phyloP scores from a whole-genome alignment of 1,140 invertebrate species.

The Euwallacea fornicatus region DNA sequence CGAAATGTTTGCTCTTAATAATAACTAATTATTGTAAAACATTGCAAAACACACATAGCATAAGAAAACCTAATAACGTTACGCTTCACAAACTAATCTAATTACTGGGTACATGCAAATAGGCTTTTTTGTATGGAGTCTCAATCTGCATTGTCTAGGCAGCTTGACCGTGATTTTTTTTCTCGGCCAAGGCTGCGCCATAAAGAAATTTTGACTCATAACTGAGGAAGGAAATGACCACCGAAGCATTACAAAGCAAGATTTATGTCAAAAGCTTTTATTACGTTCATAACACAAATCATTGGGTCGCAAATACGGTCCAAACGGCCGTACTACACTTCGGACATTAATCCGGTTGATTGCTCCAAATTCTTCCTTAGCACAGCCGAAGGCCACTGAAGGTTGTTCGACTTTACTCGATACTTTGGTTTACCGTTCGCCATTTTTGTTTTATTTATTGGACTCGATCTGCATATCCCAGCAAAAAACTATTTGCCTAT shows the following conservation, averaged over 20 bases:
- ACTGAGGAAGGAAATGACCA: no score
- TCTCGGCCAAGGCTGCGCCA: constrained; percentile 5
- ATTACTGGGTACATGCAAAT: constrained; percentile 23
- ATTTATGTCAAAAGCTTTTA: no score
- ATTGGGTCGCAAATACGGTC: background rate
- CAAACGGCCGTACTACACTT: constrained; percentile 6
- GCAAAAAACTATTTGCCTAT: constrained; percentile 8
- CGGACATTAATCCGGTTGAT: constrained; percentile 10
- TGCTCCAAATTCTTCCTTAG: constrained; percentile 18
- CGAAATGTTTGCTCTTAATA: background rate
- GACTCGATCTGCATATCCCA: constrained; percentile 17
- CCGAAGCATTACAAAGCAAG: no score
- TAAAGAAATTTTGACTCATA: constrained; percentile 13
- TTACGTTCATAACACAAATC: background rate
- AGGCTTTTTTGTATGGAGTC: constrained; percentile 7
- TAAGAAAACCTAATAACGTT: constrained; percentile 13
- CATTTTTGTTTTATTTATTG: constrained; percentile 24
- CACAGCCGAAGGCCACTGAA: constrained; percentile 17
- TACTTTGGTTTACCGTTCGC: constrained; percentile 21
- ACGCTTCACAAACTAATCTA: constrained; percentile 30
- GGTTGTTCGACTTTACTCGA: constrained; percentile 18
- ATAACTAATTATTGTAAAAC: background rate
- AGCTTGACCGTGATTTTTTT: constrained; percentile 15
- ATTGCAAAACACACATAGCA: constrained; percentile 14
- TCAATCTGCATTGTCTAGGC: constrained; percentile 4